Evolutionary conservation across 2,888 invertebrate genomes (phyloP).

Genomic region (Periphyllus acericola): DNA sequence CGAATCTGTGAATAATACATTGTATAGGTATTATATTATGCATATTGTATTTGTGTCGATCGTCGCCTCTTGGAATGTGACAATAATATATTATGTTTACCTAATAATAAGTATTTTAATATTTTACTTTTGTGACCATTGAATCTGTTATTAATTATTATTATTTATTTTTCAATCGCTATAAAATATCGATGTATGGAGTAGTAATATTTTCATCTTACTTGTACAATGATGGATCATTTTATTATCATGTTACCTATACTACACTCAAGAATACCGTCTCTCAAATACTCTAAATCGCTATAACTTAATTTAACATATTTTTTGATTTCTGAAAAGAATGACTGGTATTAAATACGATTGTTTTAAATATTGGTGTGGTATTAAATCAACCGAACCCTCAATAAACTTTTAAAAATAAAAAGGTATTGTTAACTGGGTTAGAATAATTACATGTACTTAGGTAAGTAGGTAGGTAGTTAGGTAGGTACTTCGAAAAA

Average conservation of each 20-base stretch:
- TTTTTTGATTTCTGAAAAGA: neutral
- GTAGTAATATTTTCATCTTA: no score
- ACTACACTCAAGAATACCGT: no score
- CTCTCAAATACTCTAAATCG: neutral
- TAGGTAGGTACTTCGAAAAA: neutral
- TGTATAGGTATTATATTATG: no score
- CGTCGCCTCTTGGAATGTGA: neutral
- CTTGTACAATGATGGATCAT: neutral
- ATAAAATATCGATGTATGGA: no score
- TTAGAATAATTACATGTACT: neutral
- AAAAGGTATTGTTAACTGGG: neutral
- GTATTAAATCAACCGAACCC: neutral
- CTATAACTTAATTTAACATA: neutral
- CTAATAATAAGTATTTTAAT: no score
- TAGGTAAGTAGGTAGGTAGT: neutral
- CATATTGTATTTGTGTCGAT: neutral
- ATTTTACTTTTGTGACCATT: neutral
- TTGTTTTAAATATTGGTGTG: neutral
- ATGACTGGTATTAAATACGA: neutral
- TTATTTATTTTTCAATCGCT: no score
- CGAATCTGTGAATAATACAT: neutral
- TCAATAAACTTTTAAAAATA: neutral
- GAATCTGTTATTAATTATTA: no score
- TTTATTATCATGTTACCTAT: no score
- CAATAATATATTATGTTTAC: no score